Evolutionary conservation across 2,113 vertebrate species (phyloP).

Genomic region (Nettapus auritus): DNA sequence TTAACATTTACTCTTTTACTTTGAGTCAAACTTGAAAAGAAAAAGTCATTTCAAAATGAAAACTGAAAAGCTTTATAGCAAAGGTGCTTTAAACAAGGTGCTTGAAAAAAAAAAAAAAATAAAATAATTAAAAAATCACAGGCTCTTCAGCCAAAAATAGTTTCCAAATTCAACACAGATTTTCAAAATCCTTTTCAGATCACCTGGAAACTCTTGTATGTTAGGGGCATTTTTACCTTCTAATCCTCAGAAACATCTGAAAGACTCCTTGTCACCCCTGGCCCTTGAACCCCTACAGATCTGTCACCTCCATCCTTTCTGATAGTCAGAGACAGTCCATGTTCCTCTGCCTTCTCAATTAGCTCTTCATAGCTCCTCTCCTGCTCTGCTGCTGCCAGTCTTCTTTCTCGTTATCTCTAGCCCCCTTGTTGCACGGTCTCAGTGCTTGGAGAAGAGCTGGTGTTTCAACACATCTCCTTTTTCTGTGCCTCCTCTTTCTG

Average conservation of each 20-base stretch:
- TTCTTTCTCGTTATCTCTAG: not conserved
- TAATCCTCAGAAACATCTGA: not conserved
- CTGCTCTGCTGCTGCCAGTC: not conserved
- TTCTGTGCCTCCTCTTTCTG: fast-evolving
- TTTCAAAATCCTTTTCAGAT: not conserved
- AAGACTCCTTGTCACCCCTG: not conserved
- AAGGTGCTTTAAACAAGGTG: not conserved
- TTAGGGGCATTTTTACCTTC: not conserved
- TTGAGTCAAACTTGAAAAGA: not conserved
- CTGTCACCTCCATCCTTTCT: not conserved
- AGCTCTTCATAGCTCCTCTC: not conserved
- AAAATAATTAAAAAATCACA: not conserved
- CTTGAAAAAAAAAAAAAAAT: not conserved
- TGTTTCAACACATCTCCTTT: not conserved
- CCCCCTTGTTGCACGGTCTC: not conserved
- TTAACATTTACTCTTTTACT: not conserved
- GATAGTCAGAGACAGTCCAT: not conserved
- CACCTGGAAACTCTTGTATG: not conserved
- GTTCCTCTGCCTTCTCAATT: not conserved
- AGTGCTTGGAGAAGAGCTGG: fast-evolving
- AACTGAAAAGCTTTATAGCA: not conserved
- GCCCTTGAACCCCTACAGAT: not conserved
- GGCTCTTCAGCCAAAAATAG: not conserved
- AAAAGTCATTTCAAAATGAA: not conserved
- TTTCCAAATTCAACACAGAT: not conserved